Evolutionary conservation across 2,888 invertebrate genomes (phyloP).

Genomic region (Rhimphoctona megacephalus): DNA sequence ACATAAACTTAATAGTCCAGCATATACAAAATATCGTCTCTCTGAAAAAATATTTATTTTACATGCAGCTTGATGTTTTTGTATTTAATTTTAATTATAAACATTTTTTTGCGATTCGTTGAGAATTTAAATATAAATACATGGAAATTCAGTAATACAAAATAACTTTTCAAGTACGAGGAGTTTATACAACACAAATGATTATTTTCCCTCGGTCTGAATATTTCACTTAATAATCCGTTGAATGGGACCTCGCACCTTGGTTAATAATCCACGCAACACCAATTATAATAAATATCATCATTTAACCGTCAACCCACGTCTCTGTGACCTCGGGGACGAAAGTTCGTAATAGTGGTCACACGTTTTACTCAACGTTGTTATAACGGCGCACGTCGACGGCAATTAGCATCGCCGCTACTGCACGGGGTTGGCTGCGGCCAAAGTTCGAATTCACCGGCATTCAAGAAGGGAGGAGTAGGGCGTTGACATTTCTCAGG

Average conservation of each 20-base stretch:
- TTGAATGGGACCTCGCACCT: conserved; percentile 23
- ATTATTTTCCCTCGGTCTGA: conserved; percentile 7
- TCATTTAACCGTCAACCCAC: conserved; percentile 44
- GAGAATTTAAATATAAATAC: background rate
- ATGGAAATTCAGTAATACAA: background rate
- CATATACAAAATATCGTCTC: too few relatives aligned
- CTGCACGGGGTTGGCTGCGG: conserved; percentile 29
- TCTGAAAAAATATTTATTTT: too few relatives aligned
- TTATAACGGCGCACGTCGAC: conserved; percentile 45
- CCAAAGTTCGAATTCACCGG: conserved; percentile 52
- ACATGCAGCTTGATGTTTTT: background rate
- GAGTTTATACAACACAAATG: background rate
- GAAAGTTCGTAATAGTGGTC: conserved; percentile 57
- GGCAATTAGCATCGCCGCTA: conserved; percentile 53
- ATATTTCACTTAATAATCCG: conserved; percentile 8
- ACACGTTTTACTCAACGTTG: conserved; percentile 55
- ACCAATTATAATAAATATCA: conserved; percentile 57
- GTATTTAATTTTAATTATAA: background rate
- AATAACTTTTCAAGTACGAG: background rate
- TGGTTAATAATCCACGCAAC: conserved; percentile 45
- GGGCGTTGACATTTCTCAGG: conserved; percentile 43
- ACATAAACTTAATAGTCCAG: too few relatives aligned
- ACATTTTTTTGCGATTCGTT: background rate
- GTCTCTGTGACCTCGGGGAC: conserved; percentile 46
- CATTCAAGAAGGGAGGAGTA: conserved; percentile 10